These are phyloP conservation scores for Dromius quadrimaculatus DNA, from an alignment of 2,888 invertebrate genomes.

Conservation along the genomic window DNA sequence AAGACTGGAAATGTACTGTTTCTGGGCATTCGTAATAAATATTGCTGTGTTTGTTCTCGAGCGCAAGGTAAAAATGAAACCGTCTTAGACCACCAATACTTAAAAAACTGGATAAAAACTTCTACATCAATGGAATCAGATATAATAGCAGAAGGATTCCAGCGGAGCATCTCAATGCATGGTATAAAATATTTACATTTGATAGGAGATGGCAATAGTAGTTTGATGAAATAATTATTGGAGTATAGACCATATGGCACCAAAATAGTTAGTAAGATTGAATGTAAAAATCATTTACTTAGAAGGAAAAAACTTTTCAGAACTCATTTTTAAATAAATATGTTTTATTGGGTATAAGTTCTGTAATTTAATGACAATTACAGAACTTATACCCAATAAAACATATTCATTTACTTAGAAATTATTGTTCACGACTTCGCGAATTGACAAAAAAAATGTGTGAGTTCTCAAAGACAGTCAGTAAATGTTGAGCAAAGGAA, in stretches of 20 bases:
- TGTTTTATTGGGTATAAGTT: neutral
- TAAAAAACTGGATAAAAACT: conserved; percentile 53
- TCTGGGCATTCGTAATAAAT: conserved; percentile 25
- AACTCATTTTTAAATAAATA: conserved; percentile 1
- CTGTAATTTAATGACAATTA: no score
- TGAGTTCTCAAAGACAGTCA: neutral
- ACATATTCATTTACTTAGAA: no score
- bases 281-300: conserved; percentile 53
- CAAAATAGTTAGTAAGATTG: conserved; percentile 51
- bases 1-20: conserved; percentile 20
- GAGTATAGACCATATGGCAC: conserved; percentile 47
- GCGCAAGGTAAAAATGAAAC: conserved; percentile 24
- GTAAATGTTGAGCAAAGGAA: conserved; percentile 4
- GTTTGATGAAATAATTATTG: conserved; percentile 47
- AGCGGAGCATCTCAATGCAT: conserved; percentile 48
- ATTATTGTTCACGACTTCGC: conserved; percentile 41
- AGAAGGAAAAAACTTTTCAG: no score
- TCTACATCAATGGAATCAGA: conserved; percentile 53
- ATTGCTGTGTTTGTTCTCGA: conserved; percentile 18
- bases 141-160: conserved; percentile 53
- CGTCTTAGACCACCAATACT: conserved; percentile 49
- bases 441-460: conserved; percentile 9
- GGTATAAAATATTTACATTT: conserved; percentile 50
- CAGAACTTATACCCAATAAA: no score
- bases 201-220: conserved; percentile 54